Conservation (phyloP, 2,888 invertebrate genomes). For the Sinopyrophorus schimmeli region DNA sequence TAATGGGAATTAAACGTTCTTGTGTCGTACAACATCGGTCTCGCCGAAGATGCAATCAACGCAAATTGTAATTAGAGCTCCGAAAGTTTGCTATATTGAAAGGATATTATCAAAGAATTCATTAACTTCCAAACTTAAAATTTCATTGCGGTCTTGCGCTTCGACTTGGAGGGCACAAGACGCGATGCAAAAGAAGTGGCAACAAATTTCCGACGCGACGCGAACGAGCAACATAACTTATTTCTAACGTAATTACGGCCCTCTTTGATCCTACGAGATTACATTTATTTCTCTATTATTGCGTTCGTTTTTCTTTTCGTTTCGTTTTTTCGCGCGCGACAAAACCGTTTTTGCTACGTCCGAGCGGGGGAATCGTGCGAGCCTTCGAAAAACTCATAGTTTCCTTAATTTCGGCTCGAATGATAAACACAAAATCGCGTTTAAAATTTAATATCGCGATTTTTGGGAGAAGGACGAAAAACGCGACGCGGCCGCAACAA, state of each 20-base stretch:
- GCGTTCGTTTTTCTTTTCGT: no score
- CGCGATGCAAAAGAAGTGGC: not conserved
- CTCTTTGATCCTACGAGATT: slow-evolving; percentile 1
- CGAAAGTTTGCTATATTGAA: slow-evolving; percentile 14
- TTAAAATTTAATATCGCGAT: slow-evolving; percentile 2
- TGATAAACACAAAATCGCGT: not conserved
- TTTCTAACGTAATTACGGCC: slow-evolving; percentile 5
- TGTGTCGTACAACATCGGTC: slow-evolving; percentile 4
- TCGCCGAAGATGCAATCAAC: slow-evolving; percentile 12
- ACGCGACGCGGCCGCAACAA: not conserved
- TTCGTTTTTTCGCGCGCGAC: no score
- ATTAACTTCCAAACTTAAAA: not conserved
- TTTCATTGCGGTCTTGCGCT: not conserved
- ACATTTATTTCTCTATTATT: slow-evolving; percentile 2
- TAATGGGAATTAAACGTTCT: slow-evolving; percentile 35
- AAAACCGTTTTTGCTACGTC: no score
- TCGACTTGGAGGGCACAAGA: not conserved
- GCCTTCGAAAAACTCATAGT: no score
- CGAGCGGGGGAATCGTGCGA: no score
- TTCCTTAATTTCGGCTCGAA: not conserved
- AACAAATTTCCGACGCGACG: not conserved
- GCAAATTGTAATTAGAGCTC: slow-evolving; percentile 18
- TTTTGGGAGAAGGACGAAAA: no score
- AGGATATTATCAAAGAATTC: not conserved
- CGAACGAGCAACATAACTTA: not conserved